Base-by-base conservation (phyloP, 2,888 invertebrate genomes). In the Criorhina ranunculi region DNA sequence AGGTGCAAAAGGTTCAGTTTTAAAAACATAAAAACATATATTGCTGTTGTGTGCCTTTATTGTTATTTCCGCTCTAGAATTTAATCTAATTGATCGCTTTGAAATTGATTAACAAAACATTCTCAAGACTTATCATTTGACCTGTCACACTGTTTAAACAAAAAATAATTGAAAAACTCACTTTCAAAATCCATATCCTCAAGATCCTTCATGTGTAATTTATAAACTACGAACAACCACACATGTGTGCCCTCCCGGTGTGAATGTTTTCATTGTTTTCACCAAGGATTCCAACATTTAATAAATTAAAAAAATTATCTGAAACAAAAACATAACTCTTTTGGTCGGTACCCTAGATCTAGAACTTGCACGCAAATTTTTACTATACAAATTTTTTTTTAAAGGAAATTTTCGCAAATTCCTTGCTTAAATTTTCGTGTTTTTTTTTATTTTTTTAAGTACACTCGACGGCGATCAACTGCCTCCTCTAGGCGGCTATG, bases 401-500 rank as follows among this genome's bases (percentile, higher is more conserved):
- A n/a, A n/a, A n/a, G 29, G 15, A 33, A 17, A 15, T 29, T 66
- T 29, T 37, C 12, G 7, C 4, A 35, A 29, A 35, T 31, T 29
- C 12, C n/a, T n/a, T n/a, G 24, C 42, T 29, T 9, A 59, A 35
- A 55, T 53, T 55, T 51, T 60, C 12, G 37, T 17, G n/a, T 51
- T 44, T 9, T 46, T 49, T 64, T 67, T 67, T 66, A 66, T 75
- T 57, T 46, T 59, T 59, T 67, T 35, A 70, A 77, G 59, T 69
- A 77, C 81, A 81, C 70, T 81, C 37, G 57, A 17, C 37, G 42
- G 59, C 59, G 60, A 55, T 83, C 62, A 62, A 73, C 72, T 77
- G 60, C 33, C 60, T 62, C 64, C 49, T 49, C 51, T 42, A 53
- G 66, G 33, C 40, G 57, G 24, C 49, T 35, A 66, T 60, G 53